Evolutionary conservation across 2,888 invertebrate genomes (phyloP), one percentile per base, ranked within the genome.

Genomic region (Mellilla xanthometata): DNA sequence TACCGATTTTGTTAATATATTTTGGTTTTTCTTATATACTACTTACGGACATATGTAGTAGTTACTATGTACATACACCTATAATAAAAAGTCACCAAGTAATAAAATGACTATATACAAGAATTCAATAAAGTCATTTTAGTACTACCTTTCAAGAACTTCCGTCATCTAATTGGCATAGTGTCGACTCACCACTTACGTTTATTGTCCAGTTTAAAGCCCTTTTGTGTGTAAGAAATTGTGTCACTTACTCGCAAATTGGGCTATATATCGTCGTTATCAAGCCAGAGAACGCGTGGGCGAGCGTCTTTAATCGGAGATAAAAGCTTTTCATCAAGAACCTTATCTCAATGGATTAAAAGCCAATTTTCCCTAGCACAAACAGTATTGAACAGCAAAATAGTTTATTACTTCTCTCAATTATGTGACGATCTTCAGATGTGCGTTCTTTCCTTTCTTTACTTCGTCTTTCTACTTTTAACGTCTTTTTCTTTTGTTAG

Each of bases 181-280:
- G 39, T 45, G 71, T 70, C 71, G 67, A 67, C 64, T 61, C 56
- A 65, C 67, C 76, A 79, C 82, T 84, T 83, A 81, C 68, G 61
- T 77, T 76, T 79, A 81, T 79, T 81, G 67, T 68, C 63, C 31
- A 40, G 39, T 40, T 66, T 63, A 62, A 58, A 62, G 57, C 63
- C 68, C 71, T 70, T 73, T 70, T 69, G 68, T 69, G 47, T 39
- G 56, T 60, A 64, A 65, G 61, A 60, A 62, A 71, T 68, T 72
- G 67, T 73, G 64, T 65, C 68, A 65, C 68, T 74, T 65, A 73
- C 68, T 69, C 70, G 76, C 73, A 73, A 80, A 79, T 78, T 79
- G 76, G 72, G 65, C 67, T 58, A 73, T 76, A 76, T 68, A 72
- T 73, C 61, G 72, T 72, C 61, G 68, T 73, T 74, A 72, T 67